These are phyloP conservation scores for Nymphicus hollandicus DNA, from an alignment of 2,113 vertebrate species.

Conservation along the genomic window DNA sequence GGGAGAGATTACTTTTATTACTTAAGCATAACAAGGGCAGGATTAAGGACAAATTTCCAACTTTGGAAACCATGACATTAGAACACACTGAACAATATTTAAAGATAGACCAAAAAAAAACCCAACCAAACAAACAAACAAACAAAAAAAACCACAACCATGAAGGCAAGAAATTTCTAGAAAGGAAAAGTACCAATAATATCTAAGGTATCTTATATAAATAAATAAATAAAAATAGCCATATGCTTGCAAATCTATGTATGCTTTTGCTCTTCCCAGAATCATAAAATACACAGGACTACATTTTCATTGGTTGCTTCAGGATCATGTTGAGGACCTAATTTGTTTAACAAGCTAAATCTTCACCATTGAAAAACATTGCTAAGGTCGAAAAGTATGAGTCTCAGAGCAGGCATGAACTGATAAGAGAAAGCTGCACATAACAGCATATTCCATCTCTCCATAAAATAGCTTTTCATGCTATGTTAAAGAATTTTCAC, in stretches of 20 bases:
- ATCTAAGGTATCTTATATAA: not conserved
- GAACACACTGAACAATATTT: not conserved
- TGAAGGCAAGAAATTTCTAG: not conserved
- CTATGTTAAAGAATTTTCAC: not conserved
- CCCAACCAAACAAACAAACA: not conserved
- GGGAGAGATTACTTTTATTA: not conserved
- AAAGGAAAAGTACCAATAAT: not conserved
- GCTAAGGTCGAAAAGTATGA: not conserved
- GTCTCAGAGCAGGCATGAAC: not conserved
- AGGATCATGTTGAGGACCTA: not conserved
- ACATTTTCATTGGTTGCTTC: not conserved
- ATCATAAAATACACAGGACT: not conserved
- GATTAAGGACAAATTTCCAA: not conserved
- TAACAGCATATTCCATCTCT: not conserved
- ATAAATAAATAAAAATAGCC: not conserved
- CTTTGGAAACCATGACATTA: not conserved
- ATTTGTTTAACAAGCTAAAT: not conserved
- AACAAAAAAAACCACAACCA: not conserved
- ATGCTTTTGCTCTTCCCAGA: not conserved
- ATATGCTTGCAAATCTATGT: not conserved
- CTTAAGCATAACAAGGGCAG: not conserved
- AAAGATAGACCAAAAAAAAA: not conserved
- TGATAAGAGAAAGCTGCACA: not conserved
- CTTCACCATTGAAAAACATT: not conserved
- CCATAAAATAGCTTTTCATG: not conserved